phyloP scores from a whole-genome alignment of 2,797 vertebrate species.

The Petrocephalus sullivani region DNA sequence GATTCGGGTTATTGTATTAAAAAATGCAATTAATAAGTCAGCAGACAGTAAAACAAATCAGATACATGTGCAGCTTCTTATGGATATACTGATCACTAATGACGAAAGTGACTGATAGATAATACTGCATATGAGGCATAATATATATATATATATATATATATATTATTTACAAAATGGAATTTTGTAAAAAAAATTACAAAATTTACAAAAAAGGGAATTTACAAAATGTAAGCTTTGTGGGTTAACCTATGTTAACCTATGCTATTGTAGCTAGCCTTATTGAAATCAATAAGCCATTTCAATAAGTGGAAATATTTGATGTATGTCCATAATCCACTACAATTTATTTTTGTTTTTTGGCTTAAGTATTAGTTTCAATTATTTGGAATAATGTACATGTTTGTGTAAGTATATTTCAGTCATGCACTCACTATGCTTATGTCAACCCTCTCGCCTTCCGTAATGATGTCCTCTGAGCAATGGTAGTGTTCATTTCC shows the following conservation, averaged over 20 bases:
- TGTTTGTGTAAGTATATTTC: not conserved
- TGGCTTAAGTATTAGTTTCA: not conserved
- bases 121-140: not conserved
- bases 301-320: not conserved
- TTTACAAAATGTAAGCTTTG: not conserved
- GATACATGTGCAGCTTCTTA: not conserved
- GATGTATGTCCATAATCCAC: not conserved
- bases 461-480: not conserved
- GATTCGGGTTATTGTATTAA: not conserved
- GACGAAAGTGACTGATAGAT: not conserved
- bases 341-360: not conserved
- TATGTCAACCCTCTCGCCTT: not conserved
- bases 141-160: too few relatives aligned
- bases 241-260: not conserved
- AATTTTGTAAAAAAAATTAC: too few relatives aligned
- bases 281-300: not conserved
- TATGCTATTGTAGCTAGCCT: not conserved
- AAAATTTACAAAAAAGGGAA: not conserved
- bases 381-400: not conserved
- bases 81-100: not conserved
- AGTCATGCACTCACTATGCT: not conserved
- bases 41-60: not conserved
- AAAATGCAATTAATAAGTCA: not conserved
- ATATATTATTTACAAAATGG: too few relatives aligned
- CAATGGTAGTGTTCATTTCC: not conserved